phyloP scores from a whole-genome alignment of 2,113 vertebrate species.

The Nibea coibor region DNA sequence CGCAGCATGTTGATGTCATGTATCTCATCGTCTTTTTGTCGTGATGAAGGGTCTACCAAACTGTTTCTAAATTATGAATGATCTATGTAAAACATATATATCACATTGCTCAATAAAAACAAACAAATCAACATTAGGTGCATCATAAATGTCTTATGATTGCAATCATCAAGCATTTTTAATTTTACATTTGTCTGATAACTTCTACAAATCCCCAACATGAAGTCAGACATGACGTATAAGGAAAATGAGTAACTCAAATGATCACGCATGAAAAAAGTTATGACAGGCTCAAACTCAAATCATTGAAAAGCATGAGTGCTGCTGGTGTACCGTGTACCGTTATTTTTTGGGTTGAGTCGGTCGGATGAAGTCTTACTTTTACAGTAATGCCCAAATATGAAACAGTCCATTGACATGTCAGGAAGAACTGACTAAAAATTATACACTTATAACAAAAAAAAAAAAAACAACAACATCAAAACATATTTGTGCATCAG shows the following conservation, averaged over 20 bases:
- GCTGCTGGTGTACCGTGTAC: neutral
- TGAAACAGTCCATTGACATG: conserved; percentile 42
- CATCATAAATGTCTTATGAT: neutral
- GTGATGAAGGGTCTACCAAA: neutral
- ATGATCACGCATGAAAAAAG: conserved; percentile 60
- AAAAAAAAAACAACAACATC: conserved; percentile 65
- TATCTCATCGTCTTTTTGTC: neutral
- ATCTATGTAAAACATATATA: neutral
- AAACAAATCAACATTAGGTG: neutral
- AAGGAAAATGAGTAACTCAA: conserved; percentile 77
- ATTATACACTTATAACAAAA: conserved; percentile 60
- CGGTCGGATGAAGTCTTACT: conserved; percentile 27
- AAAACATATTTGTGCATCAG: conserved; percentile 75
- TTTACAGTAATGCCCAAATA: conserved; percentile 41
- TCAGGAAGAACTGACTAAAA: conserved; percentile 48
- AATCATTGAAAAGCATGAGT: conserved; percentile 31
- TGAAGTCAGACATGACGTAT: conserved; percentile 48
- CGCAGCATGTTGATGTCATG: neutral
- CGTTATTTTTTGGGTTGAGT: conserved; percentile 12
- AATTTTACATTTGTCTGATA: conserved; percentile 4
- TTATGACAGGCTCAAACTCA: conserved; percentile 51
- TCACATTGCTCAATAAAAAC: conserved; percentile 1
- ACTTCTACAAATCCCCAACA: conserved; percentile 18
- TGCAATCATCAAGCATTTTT: neutral
- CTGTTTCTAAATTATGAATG: neutral